These are phyloP conservation scores for Bellardia bayeri DNA, from an alignment of 2,888 invertebrate species.

Conservation along the genomic window DNA sequence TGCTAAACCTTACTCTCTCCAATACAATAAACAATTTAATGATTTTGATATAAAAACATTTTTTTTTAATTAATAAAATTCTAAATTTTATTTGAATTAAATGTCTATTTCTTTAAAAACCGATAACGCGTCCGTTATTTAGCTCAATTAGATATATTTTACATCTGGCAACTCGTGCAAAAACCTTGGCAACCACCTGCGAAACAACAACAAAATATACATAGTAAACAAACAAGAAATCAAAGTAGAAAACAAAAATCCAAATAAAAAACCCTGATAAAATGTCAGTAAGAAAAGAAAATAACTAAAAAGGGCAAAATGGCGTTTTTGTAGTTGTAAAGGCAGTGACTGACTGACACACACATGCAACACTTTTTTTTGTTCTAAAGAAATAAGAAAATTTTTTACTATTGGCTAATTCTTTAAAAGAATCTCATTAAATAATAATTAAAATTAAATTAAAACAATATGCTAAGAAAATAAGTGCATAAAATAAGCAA, in stretches of 20 bases:
- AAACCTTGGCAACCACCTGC: constrained; percentile 65
- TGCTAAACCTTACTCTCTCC: too few species aligned
- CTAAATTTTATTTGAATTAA: too few species aligned
- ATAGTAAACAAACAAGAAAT: constrained; percentile 70
- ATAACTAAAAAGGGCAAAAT: constrained; percentile 79
- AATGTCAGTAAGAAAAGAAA: constrained; percentile 75
- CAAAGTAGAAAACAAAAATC: constrained; percentile 65
- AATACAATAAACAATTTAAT: too few species aligned
- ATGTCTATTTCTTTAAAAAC: background rate
- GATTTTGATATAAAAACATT: too few species aligned
- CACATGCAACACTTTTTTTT: constrained; percentile 13
- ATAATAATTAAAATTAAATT: constrained; percentile 20
- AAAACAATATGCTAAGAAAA: background rate
- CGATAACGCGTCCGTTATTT: background rate
- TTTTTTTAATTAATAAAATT: too few species aligned
- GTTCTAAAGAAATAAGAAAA: constrained; percentile 36
- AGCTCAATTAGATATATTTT: background rate
- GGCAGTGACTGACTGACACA: constrained; percentile 32
- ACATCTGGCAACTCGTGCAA: constrained; percentile 38
- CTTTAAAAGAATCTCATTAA: constrained; percentile 22
- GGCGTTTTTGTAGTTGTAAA: constrained; percentile 77
- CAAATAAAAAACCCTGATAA: constrained; percentile 66
- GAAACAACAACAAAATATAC: constrained; percentile 63
- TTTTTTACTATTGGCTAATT: constrained; percentile 40
- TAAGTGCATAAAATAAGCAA: background rate